Percentiles rank a stretch among this genome's conserved stretches.
Conservation (phyloP, 2,797 vertebrate genomes). For the Ptychadena robeensis region DNA sequence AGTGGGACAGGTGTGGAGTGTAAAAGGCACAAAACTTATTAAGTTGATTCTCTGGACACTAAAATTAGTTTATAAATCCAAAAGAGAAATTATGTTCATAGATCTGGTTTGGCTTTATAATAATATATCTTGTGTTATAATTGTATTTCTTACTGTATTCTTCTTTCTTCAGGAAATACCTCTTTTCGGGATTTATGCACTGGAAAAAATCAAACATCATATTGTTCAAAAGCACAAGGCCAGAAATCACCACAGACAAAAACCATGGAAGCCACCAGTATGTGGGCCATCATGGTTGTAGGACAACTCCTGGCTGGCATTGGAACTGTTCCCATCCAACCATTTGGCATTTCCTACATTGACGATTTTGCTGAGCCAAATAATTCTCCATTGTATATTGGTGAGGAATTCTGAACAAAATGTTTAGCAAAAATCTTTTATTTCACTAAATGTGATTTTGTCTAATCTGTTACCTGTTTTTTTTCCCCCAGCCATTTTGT, state of each 20-base stretch:
- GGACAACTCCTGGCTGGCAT: constrained; percentile 92
- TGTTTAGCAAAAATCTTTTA: background rate
- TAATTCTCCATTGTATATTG: constrained; percentile 92
- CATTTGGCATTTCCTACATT: constrained; percentile 96
- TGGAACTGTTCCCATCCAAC: constrained; percentile 94
- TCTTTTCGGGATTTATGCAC: constrained; percentile 70
- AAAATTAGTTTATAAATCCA: no score
- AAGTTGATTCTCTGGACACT: no score
- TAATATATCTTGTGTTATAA: no score
- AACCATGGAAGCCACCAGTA: constrained; percentile 75
- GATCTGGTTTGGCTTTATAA: no score
- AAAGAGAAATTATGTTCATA: no score
- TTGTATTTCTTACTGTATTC: background rate
- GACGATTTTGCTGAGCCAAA: constrained; percentile 88
- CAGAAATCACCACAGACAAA: constrained; percentile 11
- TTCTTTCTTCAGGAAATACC: constrained; percentile 63
- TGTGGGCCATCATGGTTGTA: constrained; percentile 88
- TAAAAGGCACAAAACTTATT: no score
- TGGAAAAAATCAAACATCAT: constrained; percentile 68
- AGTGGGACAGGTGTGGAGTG: no score
- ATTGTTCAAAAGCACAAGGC: constrained; percentile 66
- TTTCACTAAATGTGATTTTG: no score
- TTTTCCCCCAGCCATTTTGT: constrained; percentile 90
- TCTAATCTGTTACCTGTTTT: background rate
- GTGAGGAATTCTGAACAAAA: constrained; percentile 72